These are phyloP conservation scores for Notechis scutatus DNA, from an alignment of 2,113 vertebrate species.

Conservation along the genomic window DNA sequence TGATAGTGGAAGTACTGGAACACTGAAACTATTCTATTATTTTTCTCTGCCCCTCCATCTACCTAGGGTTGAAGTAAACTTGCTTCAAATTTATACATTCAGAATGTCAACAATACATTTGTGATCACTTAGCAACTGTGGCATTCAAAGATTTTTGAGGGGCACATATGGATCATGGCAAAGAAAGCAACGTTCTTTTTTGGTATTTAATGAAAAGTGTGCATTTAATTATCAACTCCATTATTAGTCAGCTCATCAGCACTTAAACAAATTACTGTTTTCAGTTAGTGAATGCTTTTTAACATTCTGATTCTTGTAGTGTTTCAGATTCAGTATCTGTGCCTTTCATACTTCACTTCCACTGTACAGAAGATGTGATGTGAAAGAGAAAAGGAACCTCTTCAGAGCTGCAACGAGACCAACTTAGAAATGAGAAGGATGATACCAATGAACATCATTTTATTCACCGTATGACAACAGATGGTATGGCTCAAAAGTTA, in stretches of 20 bases:
- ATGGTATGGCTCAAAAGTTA: background rate
- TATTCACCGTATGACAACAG: background rate
- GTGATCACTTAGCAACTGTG: background rate
- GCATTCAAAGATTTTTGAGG: background rate
- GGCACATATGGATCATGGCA: background rate
- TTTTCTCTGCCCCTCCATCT: background rate
- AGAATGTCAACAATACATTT: conserved; percentile 11
- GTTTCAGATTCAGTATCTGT: background rate
- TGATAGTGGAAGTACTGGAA: conserved; percentile 17
- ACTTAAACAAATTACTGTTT: background rate
- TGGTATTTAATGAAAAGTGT: background rate
- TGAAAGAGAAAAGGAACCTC: background rate
- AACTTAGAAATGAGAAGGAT: background rate
- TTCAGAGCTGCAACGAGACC: background rate
- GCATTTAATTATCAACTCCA: background rate
- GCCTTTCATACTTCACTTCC: background rate
- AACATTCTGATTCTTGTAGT: background rate
- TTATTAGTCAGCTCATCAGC: background rate
- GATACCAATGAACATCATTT: background rate
- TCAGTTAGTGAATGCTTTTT: background rate
- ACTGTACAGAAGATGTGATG: background rate
- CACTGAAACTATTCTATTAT: background rate
- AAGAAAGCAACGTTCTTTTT: background rate
- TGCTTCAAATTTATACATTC: background rate
- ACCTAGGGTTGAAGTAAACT: background rate